These are phyloP conservation scores for Ciconia boyciana DNA, from an alignment of 2,113 vertebrate genomes.

Conservation along the genomic window DNA sequence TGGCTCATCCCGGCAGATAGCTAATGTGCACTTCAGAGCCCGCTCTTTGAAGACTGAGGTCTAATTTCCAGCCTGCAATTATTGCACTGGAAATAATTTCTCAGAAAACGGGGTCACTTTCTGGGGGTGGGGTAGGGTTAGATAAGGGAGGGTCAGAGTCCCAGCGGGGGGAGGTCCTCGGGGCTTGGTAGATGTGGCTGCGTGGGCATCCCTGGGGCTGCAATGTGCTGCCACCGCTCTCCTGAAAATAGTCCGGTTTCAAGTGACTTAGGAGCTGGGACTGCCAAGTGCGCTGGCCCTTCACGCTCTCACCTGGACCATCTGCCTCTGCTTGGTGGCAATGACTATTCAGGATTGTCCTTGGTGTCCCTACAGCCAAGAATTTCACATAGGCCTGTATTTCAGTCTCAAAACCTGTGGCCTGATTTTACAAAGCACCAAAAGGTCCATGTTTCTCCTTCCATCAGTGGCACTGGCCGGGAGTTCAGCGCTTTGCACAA, in stretches of 20 bases:
- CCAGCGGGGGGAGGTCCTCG: accelerated
- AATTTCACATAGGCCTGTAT: neutral
- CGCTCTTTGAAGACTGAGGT: slow-evolving; percentile 57
- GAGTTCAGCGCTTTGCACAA: neutral
- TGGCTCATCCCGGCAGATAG: slow-evolving; percentile 20
- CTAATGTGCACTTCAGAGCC: slow-evolving; percentile 49
- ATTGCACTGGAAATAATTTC: slow-evolving; percentile 27
- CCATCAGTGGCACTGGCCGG: neutral
- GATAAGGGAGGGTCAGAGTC: neutral
- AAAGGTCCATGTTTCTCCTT: neutral
- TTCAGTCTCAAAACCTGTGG: neutral
- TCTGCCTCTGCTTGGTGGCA: neutral
- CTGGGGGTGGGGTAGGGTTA: neutral
- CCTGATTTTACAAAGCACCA: neutral
- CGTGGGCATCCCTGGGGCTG: neutral
- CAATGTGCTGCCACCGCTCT: neutral
- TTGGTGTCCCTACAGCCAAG: neutral
- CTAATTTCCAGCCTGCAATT: slow-evolving; percentile 62
- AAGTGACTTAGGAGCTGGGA: neutral
- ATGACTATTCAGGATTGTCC: accelerated
- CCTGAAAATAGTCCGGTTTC: neutral
- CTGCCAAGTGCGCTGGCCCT: neutral
- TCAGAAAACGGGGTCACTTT: slow-evolving; percentile 31
- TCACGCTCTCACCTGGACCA: neutral
- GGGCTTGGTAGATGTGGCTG: neutral